Evolutionary conservation across 2,797 vertebrate species (phyloP).

Genomic region (Danio tinwini): DNA sequence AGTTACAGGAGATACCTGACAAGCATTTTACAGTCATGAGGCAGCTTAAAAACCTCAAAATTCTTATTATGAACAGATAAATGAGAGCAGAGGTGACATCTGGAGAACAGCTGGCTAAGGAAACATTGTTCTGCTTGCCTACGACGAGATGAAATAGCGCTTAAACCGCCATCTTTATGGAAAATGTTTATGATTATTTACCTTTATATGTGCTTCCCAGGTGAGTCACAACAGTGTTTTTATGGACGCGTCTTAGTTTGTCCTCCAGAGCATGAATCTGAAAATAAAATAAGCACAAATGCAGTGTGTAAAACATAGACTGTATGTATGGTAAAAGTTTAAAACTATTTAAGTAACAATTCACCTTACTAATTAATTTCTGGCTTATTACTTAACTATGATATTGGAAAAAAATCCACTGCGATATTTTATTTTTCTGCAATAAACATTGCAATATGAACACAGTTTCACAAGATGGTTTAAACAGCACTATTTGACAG

Average conservation of each 20-base stretch:
- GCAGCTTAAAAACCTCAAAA: neutral
- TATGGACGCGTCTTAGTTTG: slow-evolving; percentile 85
- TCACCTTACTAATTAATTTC: no score
- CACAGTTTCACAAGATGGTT: no score
- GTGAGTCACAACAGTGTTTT: slow-evolving; percentile 83
- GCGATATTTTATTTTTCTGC: no score
- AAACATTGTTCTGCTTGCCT: neutral
- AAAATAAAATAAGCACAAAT: slow-evolving; percentile 37
- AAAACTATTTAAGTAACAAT: no score
- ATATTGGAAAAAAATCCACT: no score
- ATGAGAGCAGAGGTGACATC: slow-evolving; percentile 17
- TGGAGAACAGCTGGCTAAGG: slow-evolving; percentile 18
- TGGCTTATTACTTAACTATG: no score
- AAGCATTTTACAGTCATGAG: slow-evolving; percentile 10
- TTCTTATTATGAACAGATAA: slow-evolving; percentile 11
- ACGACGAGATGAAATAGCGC: neutral
- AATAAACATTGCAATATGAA: no score
- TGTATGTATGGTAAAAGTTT: no score
- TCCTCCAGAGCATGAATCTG: slow-evolving; percentile 94
- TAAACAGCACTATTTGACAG: no score
- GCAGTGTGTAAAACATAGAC: no score
- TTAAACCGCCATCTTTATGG: neutral
- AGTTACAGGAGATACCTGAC: slow-evolving; percentile 26
- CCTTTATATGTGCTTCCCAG: slow-evolving; percentile 85
- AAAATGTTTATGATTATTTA: slow-evolving; percentile 63